These are phyloP conservation scores for Timema podura DNA, from an alignment of 2,888 invertebrate genomes.

Conservation along the genomic window DNA sequence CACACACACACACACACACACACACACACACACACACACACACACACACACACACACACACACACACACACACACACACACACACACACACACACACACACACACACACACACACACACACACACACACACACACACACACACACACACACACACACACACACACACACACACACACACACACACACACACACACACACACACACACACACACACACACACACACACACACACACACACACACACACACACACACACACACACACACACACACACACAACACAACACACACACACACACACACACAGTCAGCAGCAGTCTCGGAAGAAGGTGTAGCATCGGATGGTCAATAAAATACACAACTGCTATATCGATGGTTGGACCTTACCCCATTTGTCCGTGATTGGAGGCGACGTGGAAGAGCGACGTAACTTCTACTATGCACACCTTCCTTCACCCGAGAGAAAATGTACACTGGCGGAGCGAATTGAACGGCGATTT, in stretches of 20 bases:
- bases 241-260: conserved; percentile 15
- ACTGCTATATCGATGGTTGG: no score
- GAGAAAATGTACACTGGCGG: no score
- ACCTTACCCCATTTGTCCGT: no score
- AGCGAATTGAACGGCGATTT: no score
- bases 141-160: conserved; percentile 16
- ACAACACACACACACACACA: no score
- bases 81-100: conserved; percentile 15
- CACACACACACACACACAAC: no score
- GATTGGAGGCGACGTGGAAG: no score
- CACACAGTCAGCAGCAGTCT: not conserved
- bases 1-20: conserved; percentile 7
- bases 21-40: conserved; percentile 7
- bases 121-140: conserved; percentile 14
- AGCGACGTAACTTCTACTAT: no score
- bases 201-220: conserved; percentile 16
- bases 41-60: conserved; percentile 7
- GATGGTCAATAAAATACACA: no score
- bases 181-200: conserved; percentile 15
- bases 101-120: conserved; percentile 13
- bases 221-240: conserved; percentile 15
- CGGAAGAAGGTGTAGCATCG: no score
- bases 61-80: conserved; percentile 15
- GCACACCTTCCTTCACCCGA: no score
- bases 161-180: conserved; percentile 15